These are phyloP conservation scores for Drymodes brunneopygia DNA, from an alignment of 2,113 vertebrate species.

Conservation along the genomic window DNA sequence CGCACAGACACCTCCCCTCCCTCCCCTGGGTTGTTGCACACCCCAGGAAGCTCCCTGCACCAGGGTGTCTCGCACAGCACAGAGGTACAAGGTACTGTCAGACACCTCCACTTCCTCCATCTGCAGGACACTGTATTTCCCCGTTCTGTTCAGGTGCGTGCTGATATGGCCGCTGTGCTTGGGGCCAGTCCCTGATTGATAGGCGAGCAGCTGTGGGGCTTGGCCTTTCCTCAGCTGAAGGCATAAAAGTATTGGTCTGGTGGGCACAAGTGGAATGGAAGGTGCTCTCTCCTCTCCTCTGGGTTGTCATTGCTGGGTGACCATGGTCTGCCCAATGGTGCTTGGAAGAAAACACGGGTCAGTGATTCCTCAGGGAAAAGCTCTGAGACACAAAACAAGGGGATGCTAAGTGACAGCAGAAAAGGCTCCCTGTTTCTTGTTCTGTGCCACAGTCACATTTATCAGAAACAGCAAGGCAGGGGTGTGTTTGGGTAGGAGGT, in stretches of 20 bases:
- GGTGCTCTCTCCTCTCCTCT: background rate
- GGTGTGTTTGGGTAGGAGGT: background rate
- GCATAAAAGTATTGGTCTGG: rapidly evolving
- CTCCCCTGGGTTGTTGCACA: background rate
- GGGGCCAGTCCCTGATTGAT: rapidly evolving
- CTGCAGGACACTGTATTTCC: background rate
- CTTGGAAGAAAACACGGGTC: background rate
- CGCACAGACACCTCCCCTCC: background rate
- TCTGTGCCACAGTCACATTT: background rate
- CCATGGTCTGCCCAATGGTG: background rate
- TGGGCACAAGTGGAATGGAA: background rate
- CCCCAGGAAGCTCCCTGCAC: background rate
- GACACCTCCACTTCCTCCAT: background rate
- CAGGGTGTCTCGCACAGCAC: background rate
- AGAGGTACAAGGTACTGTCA: background rate
- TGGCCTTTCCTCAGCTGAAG: rapidly evolving
- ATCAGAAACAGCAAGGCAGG: background rate
- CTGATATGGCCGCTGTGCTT: rapidly evolving
- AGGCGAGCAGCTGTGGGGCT: rapidly evolving
- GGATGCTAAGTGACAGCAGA: background rate
- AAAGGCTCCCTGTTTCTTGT: background rate
- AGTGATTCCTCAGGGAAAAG: background rate
- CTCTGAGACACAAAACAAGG: rapidly evolving
- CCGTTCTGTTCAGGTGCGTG: background rate
- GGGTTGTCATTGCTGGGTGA: background rate